phyloP scores from a whole-genome alignment of 2,113 vertebrate genomes.

The Clupea harengus region DNA sequence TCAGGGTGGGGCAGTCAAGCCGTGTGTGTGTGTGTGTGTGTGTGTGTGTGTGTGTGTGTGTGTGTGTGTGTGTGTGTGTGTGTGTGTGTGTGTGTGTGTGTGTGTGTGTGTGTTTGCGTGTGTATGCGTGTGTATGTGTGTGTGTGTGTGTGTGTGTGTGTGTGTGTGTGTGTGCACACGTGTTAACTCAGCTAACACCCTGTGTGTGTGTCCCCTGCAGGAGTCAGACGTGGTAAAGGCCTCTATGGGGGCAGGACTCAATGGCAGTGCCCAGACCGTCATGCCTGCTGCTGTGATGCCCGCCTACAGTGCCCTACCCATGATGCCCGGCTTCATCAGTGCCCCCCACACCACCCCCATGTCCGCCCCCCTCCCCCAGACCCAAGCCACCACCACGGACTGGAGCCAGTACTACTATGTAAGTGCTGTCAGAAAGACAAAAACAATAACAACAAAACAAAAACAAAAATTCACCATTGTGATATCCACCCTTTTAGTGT shows the following conservation, averaged over 20 bases:
- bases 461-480: neutral
- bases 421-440: slow-evolving; percentile 47
- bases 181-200: neutral
- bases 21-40: neutral
- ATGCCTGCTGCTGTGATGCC: slow-evolving; percentile 64
- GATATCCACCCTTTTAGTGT: no score
- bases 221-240: slow-evolving; percentile 47
- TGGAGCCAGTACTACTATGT: slow-evolving; percentile 80
- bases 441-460: neutral
- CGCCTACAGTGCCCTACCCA: slow-evolving; percentile 71
- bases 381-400: slow-evolving; percentile 56
- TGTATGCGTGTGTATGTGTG: slow-evolving; percentile 19
- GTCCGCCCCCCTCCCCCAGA: slow-evolving; percentile 54
- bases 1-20: no score
- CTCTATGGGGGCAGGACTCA: slow-evolving; percentile 64
- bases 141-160: neutral
- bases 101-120: slow-evolving; percentile 1
- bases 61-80: neutral
- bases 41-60: slow-evolving; percentile 22
- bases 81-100: slow-evolving; percentile 1
- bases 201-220: slow-evolving; percentile 34
- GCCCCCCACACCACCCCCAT: slow-evolving; percentile 63
- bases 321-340: slow-evolving; percentile 72
- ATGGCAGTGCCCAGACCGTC: slow-evolving; percentile 63
- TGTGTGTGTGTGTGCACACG: neutral